phyloP scores from a whole-genome alignment of 1,140 invertebrate species.

The Bombus affinis region DNA sequence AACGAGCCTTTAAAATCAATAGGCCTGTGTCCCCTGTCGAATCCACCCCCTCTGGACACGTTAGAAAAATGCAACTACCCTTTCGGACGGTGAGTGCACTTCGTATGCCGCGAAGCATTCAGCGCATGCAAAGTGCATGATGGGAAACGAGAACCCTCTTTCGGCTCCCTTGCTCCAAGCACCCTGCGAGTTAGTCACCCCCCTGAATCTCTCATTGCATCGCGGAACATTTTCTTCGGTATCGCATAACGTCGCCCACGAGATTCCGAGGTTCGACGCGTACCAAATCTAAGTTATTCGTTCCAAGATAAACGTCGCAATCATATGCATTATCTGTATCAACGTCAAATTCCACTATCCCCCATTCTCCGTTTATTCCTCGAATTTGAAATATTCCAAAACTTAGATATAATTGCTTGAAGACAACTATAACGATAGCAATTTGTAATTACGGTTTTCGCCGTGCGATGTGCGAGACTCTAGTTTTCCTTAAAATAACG shows the following conservation, averaged over 20 bases:
- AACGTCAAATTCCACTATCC: too few species aligned
- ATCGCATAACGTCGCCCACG: not conserved
- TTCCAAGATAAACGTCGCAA: not conserved
- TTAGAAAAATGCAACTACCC: conserved; percentile 68
- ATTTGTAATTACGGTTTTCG: too few species aligned
- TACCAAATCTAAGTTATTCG: not conserved
- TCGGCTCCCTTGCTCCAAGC: conserved; percentile 23
- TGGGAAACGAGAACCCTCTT: conserved; percentile 36
- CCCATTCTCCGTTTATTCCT: too few species aligned
- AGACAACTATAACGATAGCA: too few species aligned
- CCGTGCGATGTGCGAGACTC: not conserved
- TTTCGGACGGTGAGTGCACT: conserved; percentile 68
- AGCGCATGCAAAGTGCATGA: conserved; percentile 63
- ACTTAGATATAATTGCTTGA: too few species aligned
- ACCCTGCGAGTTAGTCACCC: conserved; percentile 48
- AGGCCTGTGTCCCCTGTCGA: conserved; percentile 59
- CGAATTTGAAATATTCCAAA: too few species aligned
- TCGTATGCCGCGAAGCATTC: conserved; percentile 66
- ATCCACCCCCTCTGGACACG: conserved; percentile 50
- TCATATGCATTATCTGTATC: not conserved
- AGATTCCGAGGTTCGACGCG: not conserved
- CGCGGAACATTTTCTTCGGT: not conserved
- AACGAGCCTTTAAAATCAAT: conserved; percentile 76
- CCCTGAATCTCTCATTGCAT: conserved; percentile 16
- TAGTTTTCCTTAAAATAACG: not conserved